phyloP scores from a whole-genome alignment of 2,888 invertebrate species.

The Zelleria hepariella region DNA sequence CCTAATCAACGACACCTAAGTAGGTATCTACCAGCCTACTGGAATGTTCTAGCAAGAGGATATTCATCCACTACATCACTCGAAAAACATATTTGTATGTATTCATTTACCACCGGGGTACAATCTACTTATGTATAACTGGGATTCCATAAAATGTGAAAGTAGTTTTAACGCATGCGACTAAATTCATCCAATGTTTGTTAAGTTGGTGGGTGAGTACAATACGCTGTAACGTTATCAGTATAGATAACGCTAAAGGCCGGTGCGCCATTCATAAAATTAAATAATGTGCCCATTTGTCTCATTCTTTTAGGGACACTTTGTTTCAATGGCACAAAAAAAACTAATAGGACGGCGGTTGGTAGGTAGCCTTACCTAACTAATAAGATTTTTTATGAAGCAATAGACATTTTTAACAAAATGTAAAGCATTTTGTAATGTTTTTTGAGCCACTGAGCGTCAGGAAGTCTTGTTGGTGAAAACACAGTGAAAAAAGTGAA shows the following conservation, averaged over 20 bases:
- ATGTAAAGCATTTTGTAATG: too few species aligned
- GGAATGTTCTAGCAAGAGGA: neutral
- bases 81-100: too few species aligned
- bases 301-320: neutral
- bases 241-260: neutral
- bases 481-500: too few species aligned
- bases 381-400: too few species aligned
- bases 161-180: neutral
- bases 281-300: neutral
- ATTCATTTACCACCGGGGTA: too few species aligned
- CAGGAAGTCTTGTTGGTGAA: too few species aligned
- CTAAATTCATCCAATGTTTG: neutral
- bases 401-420: too few species aligned
- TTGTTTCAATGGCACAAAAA: neutral
- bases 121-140: too few species aligned
- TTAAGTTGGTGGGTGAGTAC: neutral
- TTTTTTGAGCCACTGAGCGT: too few species aligned
- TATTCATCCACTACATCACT: too few species aligned
- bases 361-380: too few species aligned
- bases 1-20: neutral
- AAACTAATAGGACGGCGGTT: neutral
- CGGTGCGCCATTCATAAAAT: slow-evolving; percentile 1
- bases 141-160: neutral
- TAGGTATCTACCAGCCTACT: too few species aligned
- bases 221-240: neutral